Conservation (phyloP, 2,888 invertebrate species). For the Lasioglossum leucozonium region DNA sequence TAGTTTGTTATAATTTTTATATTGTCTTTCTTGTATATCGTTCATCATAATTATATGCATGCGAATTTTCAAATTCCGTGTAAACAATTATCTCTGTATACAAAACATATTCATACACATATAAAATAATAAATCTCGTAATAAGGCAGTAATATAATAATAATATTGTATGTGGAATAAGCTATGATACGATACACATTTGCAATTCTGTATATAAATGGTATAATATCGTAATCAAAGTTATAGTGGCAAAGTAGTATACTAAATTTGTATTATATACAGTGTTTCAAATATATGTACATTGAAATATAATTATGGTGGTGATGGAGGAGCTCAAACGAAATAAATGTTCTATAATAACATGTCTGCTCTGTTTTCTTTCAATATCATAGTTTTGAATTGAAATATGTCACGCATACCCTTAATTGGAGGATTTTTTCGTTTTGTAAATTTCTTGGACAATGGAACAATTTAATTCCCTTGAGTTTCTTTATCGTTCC, state of each 20-base stretch:
- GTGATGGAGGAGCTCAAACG: not conserved
- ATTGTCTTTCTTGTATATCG: constrained; percentile 31
- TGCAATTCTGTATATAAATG: constrained; percentile 28
- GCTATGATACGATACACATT: not conserved
- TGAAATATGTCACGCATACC: not conserved
- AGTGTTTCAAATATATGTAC: not conserved
- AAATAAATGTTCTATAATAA: not conserved
- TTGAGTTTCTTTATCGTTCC: not conserved
- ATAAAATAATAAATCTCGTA: constrained; percentile 19
- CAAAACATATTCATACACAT: not conserved
- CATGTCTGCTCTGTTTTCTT: not conserved
- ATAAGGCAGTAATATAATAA: constrained; percentile 23
- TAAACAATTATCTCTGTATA: constrained; percentile 49
- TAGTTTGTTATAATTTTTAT: constrained; percentile 27
- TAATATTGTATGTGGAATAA: constrained; percentile 19
- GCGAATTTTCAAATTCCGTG: constrained; percentile 18
- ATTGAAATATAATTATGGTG: not conserved
- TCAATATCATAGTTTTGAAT: not conserved
- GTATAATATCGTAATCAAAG: constrained; percentile 14
- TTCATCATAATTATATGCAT: constrained; percentile 31
- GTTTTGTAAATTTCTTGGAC: not conserved
- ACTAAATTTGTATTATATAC: constrained; percentile 10
- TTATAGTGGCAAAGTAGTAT: constrained; percentile 29
- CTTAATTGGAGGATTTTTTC: not conserved
- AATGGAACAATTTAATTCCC: not conserved